phyloP scores from a whole-genome alignment of 2,888 invertebrate species.

The Drosophila incognita region DNA sequence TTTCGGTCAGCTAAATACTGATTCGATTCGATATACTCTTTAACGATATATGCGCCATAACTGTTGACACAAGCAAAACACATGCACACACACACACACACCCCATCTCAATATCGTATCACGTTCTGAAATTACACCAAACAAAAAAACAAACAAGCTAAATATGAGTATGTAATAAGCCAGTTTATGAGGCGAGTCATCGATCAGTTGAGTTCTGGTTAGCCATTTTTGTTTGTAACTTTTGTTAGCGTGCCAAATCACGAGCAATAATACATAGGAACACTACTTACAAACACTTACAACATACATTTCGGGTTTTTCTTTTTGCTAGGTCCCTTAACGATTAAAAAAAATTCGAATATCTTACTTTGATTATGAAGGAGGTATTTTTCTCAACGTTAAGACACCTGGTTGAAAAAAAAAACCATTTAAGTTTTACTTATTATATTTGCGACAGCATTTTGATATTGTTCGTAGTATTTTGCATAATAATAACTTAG shows the following conservation, averaged over 20 bases:
- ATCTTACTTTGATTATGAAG: not conserved
- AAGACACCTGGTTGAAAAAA: constrained; percentile 28
- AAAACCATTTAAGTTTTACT: constrained; percentile 12
- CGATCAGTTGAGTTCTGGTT: constrained; percentile 39
- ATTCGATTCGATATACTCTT: constrained; percentile 37
- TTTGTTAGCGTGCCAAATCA: constrained; percentile 32
- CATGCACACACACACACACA: constrained; percentile 27
- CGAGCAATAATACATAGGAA: constrained; percentile 62
- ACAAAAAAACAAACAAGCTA: constrained; percentile 21
- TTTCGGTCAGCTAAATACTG: constrained; percentile 35
- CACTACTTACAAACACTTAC: constrained; percentile 35
- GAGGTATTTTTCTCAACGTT: not conserved
- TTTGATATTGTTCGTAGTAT: constrained; percentile 33
- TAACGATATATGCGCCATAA: constrained; percentile 63
- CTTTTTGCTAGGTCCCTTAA: not conserved
- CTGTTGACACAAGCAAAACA: constrained; percentile 50
- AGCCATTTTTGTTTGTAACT: constrained; percentile 21
- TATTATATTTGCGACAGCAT: constrained; percentile 15
- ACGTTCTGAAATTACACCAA: constrained; percentile 32
- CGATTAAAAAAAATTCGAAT: not conserved
- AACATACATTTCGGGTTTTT: not conserved
- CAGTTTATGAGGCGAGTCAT: constrained; percentile 39
- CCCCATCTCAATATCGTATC: constrained; percentile 30
- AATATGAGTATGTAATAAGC: constrained; percentile 30
- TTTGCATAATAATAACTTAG: constrained; percentile 15